phyloP scores from a whole-genome alignment of 2,113 vertebrate species.

The Albula glossodonta region DNA sequence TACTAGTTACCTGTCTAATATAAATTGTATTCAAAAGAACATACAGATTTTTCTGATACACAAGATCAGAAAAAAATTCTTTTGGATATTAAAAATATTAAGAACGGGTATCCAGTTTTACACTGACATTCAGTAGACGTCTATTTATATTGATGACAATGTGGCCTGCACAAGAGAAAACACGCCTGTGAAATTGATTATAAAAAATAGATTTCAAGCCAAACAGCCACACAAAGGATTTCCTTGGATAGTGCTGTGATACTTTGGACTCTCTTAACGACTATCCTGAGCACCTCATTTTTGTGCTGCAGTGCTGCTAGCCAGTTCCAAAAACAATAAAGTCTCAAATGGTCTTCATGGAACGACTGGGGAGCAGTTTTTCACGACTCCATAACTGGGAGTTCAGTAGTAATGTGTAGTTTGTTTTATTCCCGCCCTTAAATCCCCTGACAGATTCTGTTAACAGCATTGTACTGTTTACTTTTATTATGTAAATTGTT shows the following conservation, averaged over 20 bases:
- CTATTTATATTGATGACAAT: neutral
- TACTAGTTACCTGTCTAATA: no score
- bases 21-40: neutral
- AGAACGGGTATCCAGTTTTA: neutral
- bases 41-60: neutral
- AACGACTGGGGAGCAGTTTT: neutral
- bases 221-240: neutral
- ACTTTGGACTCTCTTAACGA: neutral
- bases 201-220: neutral
- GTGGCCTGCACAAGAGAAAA: neutral
- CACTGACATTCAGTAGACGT: neutral
- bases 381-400: neutral
- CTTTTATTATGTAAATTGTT: neutral
- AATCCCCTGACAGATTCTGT: neutral
- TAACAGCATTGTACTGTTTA: neutral
- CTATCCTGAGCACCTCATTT: neutral
- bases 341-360: neutral
- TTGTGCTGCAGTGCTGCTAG: neutral
- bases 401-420: neutral
- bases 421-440: neutral
- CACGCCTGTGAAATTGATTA: neutral
- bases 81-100: neutral
- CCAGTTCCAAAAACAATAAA: conserved; percentile 10
- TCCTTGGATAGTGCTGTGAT: neutral
- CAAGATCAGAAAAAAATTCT: neutral